A percentile compares a stretch with the other conserved stretches of the same genome.
Evolutionary conservation across 2,888 invertebrate genomes (phyloP).

Genomic region (Cephus pygmeus): DNA sequence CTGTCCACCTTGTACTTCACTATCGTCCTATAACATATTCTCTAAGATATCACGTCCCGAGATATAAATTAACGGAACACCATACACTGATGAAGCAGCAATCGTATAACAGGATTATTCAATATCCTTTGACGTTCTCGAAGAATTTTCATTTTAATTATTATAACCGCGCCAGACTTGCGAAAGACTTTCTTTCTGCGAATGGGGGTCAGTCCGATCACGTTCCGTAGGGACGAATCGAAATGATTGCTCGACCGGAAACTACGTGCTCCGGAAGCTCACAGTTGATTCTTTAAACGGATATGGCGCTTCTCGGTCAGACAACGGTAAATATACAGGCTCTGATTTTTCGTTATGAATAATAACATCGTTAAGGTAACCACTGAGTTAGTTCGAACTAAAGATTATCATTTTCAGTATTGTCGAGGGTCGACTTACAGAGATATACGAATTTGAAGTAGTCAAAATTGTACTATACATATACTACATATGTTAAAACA

Average conservation of each 20-base stretch:
- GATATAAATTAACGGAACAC: not conserved
- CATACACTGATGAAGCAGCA: not conserved
- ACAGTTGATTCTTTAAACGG: conserved; percentile 42
- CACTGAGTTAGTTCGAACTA: no score
- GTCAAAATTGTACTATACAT: no score
- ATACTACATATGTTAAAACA: no score
- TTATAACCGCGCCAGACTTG: not conserved
- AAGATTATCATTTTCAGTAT: no score
- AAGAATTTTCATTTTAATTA: not conserved
- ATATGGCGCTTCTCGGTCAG: conserved; percentile 52
- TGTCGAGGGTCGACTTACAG: no score
- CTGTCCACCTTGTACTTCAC: not conserved
- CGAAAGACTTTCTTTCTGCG: conserved; percentile 2
- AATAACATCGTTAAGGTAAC: conserved; percentile 6
- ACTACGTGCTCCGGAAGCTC: conserved; percentile 43
- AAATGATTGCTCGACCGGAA: conserved; percentile 41
- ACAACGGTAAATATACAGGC: conserved; percentile 43
- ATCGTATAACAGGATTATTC: not conserved
- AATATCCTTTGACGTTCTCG: not conserved
- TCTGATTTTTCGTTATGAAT: conserved; percentile 18
- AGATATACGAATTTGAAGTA: no score
- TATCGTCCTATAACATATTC: not conserved
- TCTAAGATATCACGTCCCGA: not conserved
- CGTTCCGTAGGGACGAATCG: conserved; percentile 21
- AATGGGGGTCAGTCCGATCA: conserved; percentile 15